Conservation (phyloP, 2,888 invertebrate genomes). For the Drosophila engyochracea region DNA sequence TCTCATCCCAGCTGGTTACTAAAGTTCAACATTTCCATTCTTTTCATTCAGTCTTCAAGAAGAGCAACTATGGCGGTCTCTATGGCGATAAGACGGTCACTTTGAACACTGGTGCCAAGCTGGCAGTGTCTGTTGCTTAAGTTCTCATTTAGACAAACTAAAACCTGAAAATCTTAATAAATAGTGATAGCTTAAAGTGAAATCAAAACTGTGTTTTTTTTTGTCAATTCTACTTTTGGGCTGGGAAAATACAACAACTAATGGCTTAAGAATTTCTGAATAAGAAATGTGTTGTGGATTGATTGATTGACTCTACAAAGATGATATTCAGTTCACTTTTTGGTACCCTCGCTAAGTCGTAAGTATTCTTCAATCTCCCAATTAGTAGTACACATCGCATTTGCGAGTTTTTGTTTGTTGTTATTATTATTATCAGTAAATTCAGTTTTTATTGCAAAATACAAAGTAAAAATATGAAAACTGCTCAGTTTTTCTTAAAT, state of each 20-base stretch:
- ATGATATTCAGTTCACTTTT: not conserved
- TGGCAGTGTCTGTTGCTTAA: slow-evolving; percentile 76
- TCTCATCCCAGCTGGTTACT: slow-evolving; percentile 5
- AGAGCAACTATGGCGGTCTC: slow-evolving; percentile 65
- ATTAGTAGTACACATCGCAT: slow-evolving; percentile 21
- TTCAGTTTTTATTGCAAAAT: slow-evolving; percentile 75
- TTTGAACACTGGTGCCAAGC: slow-evolving; percentile 64
- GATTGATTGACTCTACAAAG: not conserved
- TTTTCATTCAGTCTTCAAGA: slow-evolving; percentile 67
- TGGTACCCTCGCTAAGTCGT: not conserved
- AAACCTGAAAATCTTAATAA: slow-evolving; percentile 64
- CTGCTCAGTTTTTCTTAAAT: slow-evolving; percentile 71
- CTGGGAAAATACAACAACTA: not conserved
- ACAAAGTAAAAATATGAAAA: slow-evolving; percentile 79
- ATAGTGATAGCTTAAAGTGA: slow-evolving; percentile 70
- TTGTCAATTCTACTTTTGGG: slow-evolving; percentile 17
- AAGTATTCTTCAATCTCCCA: slow-evolving; percentile 15
- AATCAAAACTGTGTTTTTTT: slow-evolving; percentile 5
- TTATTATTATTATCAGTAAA: slow-evolving; percentile 63
- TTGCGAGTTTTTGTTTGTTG: slow-evolving; percentile 19
- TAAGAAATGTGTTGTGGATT: not conserved
- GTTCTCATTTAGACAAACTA: slow-evolving; percentile 6
- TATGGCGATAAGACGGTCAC: slow-evolving; percentile 54
- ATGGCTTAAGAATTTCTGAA: not conserved
- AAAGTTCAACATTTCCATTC: slow-evolving; percentile 4